Conservation (phyloP, 2,888 invertebrate genomes). For the Erynnis tages region DNA sequence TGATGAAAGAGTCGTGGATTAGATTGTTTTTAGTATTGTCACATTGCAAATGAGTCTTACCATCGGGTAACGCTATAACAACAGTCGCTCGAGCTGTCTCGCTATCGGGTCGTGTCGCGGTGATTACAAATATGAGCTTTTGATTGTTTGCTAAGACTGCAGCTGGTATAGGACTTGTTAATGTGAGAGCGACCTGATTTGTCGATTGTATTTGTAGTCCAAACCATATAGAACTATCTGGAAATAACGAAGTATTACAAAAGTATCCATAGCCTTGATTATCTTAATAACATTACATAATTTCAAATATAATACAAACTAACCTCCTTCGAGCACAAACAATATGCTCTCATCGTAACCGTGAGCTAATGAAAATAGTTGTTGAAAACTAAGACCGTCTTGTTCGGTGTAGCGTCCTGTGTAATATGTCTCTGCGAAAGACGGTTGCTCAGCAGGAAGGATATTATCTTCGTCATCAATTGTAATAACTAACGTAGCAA, state of each 20-base stretch:
- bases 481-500: conserved; percentile 39
- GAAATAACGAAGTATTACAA: too few relatives aligned
- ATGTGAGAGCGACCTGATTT: too few relatives aligned
- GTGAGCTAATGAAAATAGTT: conserved; percentile 35
- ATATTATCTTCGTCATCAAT: conserved; percentile 22
- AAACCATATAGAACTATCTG: too few relatives aligned
- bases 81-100: conserved; percentile 20
- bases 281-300: too few relatives aligned
- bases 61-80: background rate
- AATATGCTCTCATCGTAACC: conserved; percentile 39
- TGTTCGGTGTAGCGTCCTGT: conserved; percentile 38
- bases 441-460: conserved; percentile 13
- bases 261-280: too few relatives aligned
- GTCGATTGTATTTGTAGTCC: too few relatives aligned
- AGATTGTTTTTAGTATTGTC: too few relatives aligned
- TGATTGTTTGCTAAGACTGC: conserved; percentile 38
- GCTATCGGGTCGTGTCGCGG: conserved; percentile 34
- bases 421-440: conserved; percentile 38
- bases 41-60: too few relatives aligned
- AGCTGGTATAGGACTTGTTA: conserved; percentile 35
- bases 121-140: conserved; percentile 39
- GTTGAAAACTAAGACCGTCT: conserved; percentile 35
- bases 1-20: too few relatives aligned
- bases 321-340: conserved; percentile 45
- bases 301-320: too few relatives aligned